Base-by-base conservation (phyloP, 2,888 invertebrate species). In the Agrochola macilenta region DNA sequence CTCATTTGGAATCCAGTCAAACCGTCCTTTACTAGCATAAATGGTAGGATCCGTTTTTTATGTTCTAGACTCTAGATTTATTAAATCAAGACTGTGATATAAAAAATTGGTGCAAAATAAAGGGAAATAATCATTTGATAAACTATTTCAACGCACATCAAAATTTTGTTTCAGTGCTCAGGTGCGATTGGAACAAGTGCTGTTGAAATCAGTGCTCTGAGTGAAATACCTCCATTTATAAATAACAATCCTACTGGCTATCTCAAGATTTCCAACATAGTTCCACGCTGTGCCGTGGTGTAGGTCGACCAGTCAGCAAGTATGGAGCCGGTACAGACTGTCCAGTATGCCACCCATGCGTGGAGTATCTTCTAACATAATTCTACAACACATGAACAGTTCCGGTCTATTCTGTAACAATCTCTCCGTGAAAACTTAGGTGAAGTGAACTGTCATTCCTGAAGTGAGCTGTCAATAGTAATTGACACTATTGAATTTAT, bases 1-100 rank as follows among this genome's bases (percentile, higher is more conserved):
- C 96, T 96, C 96, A 96, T 96, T 96, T 95, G 90, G 94, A 92
- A 94, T 92, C 92, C 93, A 94, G 93, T 91, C 90, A 90, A 93
- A 92, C 92, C 91, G 90, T 85, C 89, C 82, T 83, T 84, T 75
- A 70, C 82, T 85, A 76, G 78, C 66, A 69, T 85, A 81, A 87
- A 84, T 77, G 75, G 76, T 74, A 84, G 88, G 89, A 92, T 89
- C 88, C 85, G 88, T 89, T 89, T 86, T 87, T 86, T 87, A 87
- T 76, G 39, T 71, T 61, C 78, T 84, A 82, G 70, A 58, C 12
- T 39, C 58, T 76, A 82, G 69, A 83, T 77, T 83, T 83, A 60
- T 64, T 69, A 61, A 63, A 85, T 71, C 54, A 17, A 65, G 49
- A 60, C 57, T 14, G 43, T 12, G 23, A 46, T 39, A 5, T 9